Base-by-base conservation (phyloP, 2,113 vertebrate genomes). In the Hippocampus barbouri region DNA sequence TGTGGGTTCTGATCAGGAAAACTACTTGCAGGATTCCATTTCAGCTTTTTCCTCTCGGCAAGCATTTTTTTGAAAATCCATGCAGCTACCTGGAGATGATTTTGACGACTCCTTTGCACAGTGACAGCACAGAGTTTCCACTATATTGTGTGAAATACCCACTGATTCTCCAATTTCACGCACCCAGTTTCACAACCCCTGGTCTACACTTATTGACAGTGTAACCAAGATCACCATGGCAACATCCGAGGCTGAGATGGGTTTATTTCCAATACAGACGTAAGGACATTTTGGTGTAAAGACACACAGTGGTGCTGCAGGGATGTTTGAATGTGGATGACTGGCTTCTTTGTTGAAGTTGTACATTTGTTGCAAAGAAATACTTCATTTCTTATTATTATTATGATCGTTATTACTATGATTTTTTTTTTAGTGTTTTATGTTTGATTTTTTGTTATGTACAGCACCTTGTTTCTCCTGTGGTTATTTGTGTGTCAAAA, bases 31-130 rank as follows among this genome's bases (percentile, higher is more conserved):
- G 41, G 2, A 30, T 72, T 56, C 62, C 25, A 34, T 56, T 66
- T 72, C 45, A 61, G 56, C 83, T 79, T 79, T 80, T 85, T 85
- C 43, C 43, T 45, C 43, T 14, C 43, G 12, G 7, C 43, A 1
- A 45, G 43, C 11, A 12, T 45, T 45, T 45, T 14, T 45, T 18
- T 21, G 45, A 20, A 38, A 66, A 60, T 15, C 34, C 5, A n/a
- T 3, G 18, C 66, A 49, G 15, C 43, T 27, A 47, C 1, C 4
- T 30, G 66, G 6, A 57, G 56, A 63, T 51, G n/a, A 72, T 20
- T 54, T 57, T 51, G 16, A 71, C 20, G 10, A 15, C 57, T 5
- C 43, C 5, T 47, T 49, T 7, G 53, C 53, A n/a, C 20, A 9
- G 20, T 27, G 11, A 59, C 3, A 34, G 59, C 59, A 34, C 18